Base-by-base conservation (phyloP, 2,113 vertebrate genomes). In the Percina caprodes region DNA sequence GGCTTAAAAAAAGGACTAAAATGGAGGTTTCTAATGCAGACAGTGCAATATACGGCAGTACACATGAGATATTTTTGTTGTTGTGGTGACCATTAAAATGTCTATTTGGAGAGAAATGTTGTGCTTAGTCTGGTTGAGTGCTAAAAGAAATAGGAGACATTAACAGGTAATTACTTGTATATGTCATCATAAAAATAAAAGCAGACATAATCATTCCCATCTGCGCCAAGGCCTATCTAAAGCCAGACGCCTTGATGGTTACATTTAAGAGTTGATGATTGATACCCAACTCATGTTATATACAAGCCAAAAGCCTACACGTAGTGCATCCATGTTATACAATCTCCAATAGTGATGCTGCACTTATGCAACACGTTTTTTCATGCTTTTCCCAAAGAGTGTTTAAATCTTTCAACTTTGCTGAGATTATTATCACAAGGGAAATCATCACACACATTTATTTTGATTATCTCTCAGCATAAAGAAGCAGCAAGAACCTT, bases 171-270 rank as follows among this genome's bases (percentile, higher is more conserved):
- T 86, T 74, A 81, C 68, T 82, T 67, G 39, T 77, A 56, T 75
- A 80, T 51, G 62, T 90, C 35, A 70, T 75, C 68, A 3, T 89
- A 69, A 86, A 86, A 85, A 73, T 76, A 69, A 69, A 83, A 79
- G 58, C 67, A 69, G 54, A 49, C 72, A 62, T 84, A 63, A 85
- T 84, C 21, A 23, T 74, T 82, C 59, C 81, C 78, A 72, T 80
- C 69, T 80, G 62, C 70, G 39, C 52, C 62, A 3, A 26, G 18
- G 48, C 33, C 49, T 19, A 19, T 46, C 16, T 16, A 3, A 18
- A 71, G 33, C 13, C 35, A 48, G 58, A 35, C 24, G 63, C 54
- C 11, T n/a, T 56, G 35, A 39, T 54, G 49, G 69, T 69, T 70
- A 70, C 55, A 69, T 75, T 62, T 15, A 48, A 10, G 61, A 24